Evolutionary conservation across 2,888 invertebrate species (phyloP).

Genomic region (Cordilura impudica): DNA sequence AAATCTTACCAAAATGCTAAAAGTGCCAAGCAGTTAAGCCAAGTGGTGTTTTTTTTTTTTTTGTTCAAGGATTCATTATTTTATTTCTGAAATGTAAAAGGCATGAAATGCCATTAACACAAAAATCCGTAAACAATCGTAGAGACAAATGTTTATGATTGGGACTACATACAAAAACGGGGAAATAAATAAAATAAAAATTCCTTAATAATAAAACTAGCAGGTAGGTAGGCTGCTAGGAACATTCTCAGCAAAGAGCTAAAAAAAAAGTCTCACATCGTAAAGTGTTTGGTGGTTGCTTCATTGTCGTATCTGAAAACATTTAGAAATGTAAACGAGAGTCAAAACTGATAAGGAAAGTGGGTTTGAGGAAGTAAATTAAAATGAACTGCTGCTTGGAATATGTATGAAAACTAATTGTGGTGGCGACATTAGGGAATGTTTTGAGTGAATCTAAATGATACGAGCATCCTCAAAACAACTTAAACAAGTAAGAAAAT

Average conservation of each 20-base stretch:
- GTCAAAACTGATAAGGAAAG: constrained; percentile 45
- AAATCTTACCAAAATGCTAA: neutral
- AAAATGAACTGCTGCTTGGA: neutral
- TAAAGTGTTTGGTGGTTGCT: neutral
- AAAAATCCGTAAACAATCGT: constrained; percentile 59
- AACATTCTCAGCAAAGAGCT: neutral
- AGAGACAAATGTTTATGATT: neutral
- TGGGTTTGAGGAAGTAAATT: constrained; percentile 3
- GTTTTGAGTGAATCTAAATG: neutral
- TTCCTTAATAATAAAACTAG: constrained; percentile 41
- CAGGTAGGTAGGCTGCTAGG: constrained; percentile 35
- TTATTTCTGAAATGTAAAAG: constrained; percentile 25
- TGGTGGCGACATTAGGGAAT: constrained; percentile 36
- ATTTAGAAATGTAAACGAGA: constrained; percentile 54
- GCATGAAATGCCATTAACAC: constrained; percentile 57
- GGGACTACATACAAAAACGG: neutral
- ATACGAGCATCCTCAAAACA: neutral
- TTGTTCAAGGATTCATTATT: constrained; percentile 40
- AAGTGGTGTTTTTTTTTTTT: constrained; percentile 19
- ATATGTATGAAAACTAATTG: constrained; percentile 23
- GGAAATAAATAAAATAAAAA: constrained; percentile 38
- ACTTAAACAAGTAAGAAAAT: too few species aligned
- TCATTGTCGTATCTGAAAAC: neutral
- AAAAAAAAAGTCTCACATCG: neutral
- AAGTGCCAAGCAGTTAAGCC: constrained; percentile 47